These are phyloP conservation scores for Anorthoa munda DNA, from an alignment of 2,888 invertebrate genomes.

Conservation along the genomic window DNA sequence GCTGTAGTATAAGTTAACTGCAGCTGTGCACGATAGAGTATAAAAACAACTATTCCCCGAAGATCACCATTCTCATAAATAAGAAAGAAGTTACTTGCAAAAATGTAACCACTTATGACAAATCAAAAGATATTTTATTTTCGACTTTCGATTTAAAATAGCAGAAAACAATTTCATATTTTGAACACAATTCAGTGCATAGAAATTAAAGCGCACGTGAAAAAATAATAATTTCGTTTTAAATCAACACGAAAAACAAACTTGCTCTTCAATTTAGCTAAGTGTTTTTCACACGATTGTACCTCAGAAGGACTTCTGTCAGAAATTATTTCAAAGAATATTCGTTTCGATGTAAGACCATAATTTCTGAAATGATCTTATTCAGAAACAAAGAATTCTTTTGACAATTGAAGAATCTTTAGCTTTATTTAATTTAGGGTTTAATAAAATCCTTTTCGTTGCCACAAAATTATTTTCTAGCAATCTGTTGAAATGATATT, in stretches of 20 bases:
- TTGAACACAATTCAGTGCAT: background rate
- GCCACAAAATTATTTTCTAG: background rate
- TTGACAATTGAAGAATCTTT: background rate
- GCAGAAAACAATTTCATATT: background rate
- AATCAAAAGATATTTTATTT: background rate
- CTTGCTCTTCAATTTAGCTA: constrained; percentile 26
- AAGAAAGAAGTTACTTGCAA: background rate
- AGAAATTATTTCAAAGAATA: constrained; percentile 1
- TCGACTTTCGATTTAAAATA: background rate
- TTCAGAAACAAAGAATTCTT: constrained; percentile 36
- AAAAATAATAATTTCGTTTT: background rate
- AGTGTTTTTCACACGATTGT: constrained; percentile 31
- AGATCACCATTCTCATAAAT: background rate
- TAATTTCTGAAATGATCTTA: constrained; percentile 13
- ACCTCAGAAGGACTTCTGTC: constrained; percentile 5
- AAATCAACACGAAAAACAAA: constrained; percentile 14
- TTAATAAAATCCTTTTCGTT: constrained; percentile 10
- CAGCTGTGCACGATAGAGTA: background rate
- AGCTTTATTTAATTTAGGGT: constrained; percentile 11
- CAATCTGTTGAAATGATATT: background rate
- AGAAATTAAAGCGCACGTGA: background rate
- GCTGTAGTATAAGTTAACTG: background rate
- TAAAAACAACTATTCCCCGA: background rate
- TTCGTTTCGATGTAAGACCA: constrained; percentile 4
- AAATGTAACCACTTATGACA: background rate